phyloP scores from a whole-genome alignment of 2,113 vertebrate genomes.

The Oreamnos americanus region DNA sequence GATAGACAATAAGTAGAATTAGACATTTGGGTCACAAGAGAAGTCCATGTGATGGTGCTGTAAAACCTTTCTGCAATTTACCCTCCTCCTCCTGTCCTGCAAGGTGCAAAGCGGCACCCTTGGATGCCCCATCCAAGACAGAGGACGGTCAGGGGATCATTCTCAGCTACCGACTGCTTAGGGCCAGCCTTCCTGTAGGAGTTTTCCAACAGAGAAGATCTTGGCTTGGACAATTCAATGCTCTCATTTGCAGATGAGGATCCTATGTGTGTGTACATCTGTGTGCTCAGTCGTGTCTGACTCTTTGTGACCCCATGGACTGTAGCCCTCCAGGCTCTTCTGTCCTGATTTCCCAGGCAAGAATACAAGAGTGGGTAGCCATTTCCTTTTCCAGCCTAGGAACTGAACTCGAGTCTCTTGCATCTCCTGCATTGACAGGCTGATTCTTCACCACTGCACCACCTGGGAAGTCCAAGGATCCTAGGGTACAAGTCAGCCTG shows the following conservation, averaged over 20 bases:
- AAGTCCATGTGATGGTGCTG: not conserved
- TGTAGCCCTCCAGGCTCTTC: not conserved
- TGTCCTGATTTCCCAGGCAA: not conserved
- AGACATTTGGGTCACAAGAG: not conserved
- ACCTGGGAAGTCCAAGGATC: not conserved
- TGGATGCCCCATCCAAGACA: not conserved
- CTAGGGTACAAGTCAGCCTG: no score
- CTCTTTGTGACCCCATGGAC: not conserved
- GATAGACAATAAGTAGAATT: not conserved
- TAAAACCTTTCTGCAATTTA: not conserved
- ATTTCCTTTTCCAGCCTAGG: not conserved
- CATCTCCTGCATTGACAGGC: not conserved
- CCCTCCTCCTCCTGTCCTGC: not conserved
- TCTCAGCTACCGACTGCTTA: not conserved
- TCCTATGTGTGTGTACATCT: not conserved
- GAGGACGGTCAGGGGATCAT: rapidly evolving
- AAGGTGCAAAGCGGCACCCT: not conserved
- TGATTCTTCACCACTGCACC: not conserved
- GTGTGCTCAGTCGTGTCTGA: not conserved
- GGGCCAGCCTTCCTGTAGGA: not conserved
- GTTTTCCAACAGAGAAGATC: not conserved
- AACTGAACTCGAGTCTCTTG: not conserved
- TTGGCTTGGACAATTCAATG: not conserved
- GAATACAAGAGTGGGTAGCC: not conserved
- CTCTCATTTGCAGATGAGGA: not conserved